Conservation (phyloP, 2,113 vertebrate genomes). For the Bambusicola thoracicus region DNA sequence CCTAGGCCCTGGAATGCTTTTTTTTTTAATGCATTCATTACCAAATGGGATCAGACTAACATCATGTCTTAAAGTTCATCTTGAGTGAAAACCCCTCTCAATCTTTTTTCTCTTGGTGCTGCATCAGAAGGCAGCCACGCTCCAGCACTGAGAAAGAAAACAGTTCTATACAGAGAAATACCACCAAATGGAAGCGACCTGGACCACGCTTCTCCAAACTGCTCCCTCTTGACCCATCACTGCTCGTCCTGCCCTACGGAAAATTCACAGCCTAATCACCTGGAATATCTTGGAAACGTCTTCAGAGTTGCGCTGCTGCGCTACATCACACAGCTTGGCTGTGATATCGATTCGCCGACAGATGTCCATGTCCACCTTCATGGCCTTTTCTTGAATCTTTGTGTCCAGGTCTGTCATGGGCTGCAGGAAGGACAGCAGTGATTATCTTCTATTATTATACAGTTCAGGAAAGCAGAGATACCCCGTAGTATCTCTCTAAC, state of each 20-base stretch:
- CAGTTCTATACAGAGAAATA: fast-evolving
- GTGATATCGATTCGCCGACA: slow-evolving; percentile 99
- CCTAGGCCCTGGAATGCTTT: background rate
- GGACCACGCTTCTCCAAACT: background rate
- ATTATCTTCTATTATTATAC: slow-evolving; percentile 74
- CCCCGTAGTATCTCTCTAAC: slow-evolving; percentile 56
- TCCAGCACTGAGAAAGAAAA: background rate
- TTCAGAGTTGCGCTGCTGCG: slow-evolving; percentile 98
- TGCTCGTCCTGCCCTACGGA: slow-evolving; percentile 9
- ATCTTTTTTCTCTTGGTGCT: background rate
- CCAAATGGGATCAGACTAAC: background rate
- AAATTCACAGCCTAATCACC: slow-evolving; percentile 80
- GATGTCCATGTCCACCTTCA: slow-evolving; percentile 99
- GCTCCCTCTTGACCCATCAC: slow-evolving; percentile 30
- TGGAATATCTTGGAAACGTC: slow-evolving; percentile 98
- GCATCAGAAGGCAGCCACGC: background rate
- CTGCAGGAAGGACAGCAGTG: slow-evolving; percentile 85
- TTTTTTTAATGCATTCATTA: background rate
- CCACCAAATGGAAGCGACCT: background rate
- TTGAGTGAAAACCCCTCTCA: background rate
- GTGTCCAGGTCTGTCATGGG: slow-evolving; percentile 98
- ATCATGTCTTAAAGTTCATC: background rate
- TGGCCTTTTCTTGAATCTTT: slow-evolving; percentile 99
- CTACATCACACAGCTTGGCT: slow-evolving; percentile 97
- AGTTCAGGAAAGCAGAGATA: slow-evolving; percentile 68